Evolutionary conservation across 2,797 vertebrate genomes (phyloP).

Genomic region (Micrastur ruficollis): DNA sequence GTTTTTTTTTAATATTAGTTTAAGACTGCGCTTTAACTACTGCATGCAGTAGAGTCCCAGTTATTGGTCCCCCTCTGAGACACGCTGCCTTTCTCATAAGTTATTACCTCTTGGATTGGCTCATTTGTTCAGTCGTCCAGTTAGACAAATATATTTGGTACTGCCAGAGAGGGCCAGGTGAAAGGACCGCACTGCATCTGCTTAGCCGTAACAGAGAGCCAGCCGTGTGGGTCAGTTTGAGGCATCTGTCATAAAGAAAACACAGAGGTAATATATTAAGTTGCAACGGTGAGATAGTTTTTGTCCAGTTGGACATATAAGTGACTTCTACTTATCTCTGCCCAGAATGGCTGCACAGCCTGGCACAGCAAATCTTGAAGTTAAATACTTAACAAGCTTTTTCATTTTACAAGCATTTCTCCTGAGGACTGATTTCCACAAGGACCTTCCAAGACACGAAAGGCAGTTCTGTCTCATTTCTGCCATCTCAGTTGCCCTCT

Average conservation of each 20-base stretch:
- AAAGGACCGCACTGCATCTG: not conserved
- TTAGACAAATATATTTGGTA: not conserved
- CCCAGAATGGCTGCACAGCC: not conserved
- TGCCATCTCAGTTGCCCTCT: not conserved
- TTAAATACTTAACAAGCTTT: not conserved
- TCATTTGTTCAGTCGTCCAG: not conserved
- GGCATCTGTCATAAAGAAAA: not conserved
- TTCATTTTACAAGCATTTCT: not conserved
- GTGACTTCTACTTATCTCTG: not conserved
- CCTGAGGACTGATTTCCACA: not conserved
- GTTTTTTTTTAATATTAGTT: not conserved
- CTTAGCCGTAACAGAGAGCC: not conserved
- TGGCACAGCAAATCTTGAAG: not conserved
- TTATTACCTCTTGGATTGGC: not conserved
- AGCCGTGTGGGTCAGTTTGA: accelerated
- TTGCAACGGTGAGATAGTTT: not conserved
- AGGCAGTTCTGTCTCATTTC: not conserved
- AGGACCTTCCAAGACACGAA: not conserved
- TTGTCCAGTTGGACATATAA: not conserved
- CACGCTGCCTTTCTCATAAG: not conserved
- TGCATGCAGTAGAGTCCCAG: not conserved
- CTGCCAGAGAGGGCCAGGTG: not conserved
- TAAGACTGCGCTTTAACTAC: not conserved
- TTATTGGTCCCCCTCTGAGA: not conserved
- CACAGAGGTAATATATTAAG: not conserved